Conservation (phyloP, 2,888 invertebrate genomes). For the Lamproptera curius region DNA sequence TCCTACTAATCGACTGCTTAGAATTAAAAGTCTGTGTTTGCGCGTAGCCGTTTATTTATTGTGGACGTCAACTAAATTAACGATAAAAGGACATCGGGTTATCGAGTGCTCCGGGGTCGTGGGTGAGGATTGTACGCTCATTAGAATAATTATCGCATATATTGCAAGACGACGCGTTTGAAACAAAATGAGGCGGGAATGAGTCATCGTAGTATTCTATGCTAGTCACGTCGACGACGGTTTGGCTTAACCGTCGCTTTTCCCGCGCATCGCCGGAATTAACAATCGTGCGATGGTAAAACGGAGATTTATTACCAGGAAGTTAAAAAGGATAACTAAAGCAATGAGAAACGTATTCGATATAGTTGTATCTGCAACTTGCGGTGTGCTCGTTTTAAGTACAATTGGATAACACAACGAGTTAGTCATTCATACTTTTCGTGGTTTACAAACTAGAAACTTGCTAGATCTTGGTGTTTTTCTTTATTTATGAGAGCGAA, state of each 20-base stretch:
- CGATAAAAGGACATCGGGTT: conserved; percentile 44
- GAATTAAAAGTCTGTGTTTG: no score
- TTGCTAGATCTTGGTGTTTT: no score
- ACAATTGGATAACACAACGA: no score
- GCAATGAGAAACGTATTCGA: no score
- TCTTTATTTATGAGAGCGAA: no score
- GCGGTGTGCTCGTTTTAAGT: no score
- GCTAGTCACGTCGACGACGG: conserved; percentile 43
- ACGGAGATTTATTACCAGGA: conserved; percentile 11
- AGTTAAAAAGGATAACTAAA: not conserved
- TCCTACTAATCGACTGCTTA: no score
- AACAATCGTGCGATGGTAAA: conserved; percentile 4
- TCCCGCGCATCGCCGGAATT: conserved; percentile 20
- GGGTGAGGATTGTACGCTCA: conserved; percentile 46
- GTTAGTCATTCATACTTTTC: no score
- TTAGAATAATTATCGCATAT: conserved; percentile 44
- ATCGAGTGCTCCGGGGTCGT: conserved; percentile 41
- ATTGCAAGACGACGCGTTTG: conserved; percentile 37
- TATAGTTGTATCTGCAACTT: no score
- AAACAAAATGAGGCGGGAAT: conserved; percentile 28
- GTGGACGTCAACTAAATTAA: conserved; percentile 35
- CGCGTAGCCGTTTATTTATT: no score
- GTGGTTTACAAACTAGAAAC: no score
- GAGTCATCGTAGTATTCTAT: conserved; percentile 38
- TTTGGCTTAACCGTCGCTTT: conserved; percentile 25